Conservation (phyloP, 2,113 vertebrate species). For the Trachemys scripta region DNA sequence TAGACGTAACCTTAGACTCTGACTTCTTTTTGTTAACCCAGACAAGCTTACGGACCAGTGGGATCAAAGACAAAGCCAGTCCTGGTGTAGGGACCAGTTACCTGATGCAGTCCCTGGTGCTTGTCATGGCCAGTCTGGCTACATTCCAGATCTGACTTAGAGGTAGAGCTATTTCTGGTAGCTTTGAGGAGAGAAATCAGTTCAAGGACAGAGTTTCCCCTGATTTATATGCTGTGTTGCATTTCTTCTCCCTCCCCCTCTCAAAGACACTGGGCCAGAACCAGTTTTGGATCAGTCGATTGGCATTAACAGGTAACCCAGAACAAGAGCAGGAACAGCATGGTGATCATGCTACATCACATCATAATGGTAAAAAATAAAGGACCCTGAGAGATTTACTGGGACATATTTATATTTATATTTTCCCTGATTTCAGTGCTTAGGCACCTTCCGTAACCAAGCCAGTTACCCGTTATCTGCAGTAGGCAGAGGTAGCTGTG, state of each 20-base stretch:
- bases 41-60: neutral
- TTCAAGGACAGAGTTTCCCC: neutral
- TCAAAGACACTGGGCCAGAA: slow-evolving; percentile 19
- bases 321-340: neutral
- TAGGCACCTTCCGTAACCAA: neutral
- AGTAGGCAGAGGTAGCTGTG: neutral
- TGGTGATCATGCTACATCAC: slow-evolving; percentile 9
- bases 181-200: neutral
- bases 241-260: slow-evolving; percentile 25
- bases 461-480: neutral
- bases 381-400: neutral
- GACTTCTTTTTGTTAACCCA: neutral
- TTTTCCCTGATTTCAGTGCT: neutral
- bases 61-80: no score
- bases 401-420: neutral
- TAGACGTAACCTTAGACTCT: neutral
- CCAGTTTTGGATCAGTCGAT: slow-evolving; percentile 15
- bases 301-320: slow-evolving; percentile 5
- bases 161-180: neutral
- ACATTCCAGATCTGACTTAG: neutral
- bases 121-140: neutral
- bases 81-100: no score
- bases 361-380: neutral
- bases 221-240: neutral
- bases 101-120: neutral